Conservation (phyloP, 2,888 invertebrate species). For the Drymonia ruficornis region DNA sequence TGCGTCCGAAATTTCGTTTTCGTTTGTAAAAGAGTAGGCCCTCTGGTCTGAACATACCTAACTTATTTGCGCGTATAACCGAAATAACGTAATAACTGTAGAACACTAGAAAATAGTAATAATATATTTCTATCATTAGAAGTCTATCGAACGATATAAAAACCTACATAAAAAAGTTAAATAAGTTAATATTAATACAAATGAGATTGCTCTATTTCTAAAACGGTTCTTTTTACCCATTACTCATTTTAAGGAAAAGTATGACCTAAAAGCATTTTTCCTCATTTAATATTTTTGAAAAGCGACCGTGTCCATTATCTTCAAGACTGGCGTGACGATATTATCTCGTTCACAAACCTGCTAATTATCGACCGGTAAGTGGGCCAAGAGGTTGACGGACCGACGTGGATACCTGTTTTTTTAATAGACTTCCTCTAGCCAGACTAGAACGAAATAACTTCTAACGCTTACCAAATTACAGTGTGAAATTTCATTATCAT, state of each 20-base stretch:
- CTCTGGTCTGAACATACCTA: too few relatives aligned
- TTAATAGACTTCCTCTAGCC: slow-evolving; percentile 3
- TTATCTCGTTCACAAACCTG: slow-evolving; percentile 20
- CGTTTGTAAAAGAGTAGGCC: too few relatives aligned
- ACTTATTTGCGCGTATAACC: too few relatives aligned
- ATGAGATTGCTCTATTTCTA: too few relatives aligned
- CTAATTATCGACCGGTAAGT: slow-evolving; percentile 31
- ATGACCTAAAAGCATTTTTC: slow-evolving; percentile 12
- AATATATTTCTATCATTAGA: too few relatives aligned
- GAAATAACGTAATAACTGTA: too few relatives aligned
- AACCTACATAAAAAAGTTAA: too few relatives aligned
- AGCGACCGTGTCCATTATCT: slow-evolving; percentile 21
- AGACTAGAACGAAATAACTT: neutral
- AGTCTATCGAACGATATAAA: too few relatives aligned
- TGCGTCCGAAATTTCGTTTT: too few relatives aligned
- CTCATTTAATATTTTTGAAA: slow-evolving; percentile 13
- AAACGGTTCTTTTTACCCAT: too few relatives aligned
- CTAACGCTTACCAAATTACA: neutral
- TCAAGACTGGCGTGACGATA: slow-evolving; percentile 21
- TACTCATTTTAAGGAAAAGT: neutral
- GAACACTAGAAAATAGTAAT: too few relatives aligned
- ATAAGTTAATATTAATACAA: too few relatives aligned
- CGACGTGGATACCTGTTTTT: slow-evolving; percentile 20
- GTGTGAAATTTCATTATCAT: neutral
- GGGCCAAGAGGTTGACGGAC: slow-evolving; percentile 30